Percentiles rank a stretch among this genome's conserved stretches.
Evolutionary conservation across 1,140 invertebrate species (phyloP).

Genomic region (Solenopsis fugax): DNA sequence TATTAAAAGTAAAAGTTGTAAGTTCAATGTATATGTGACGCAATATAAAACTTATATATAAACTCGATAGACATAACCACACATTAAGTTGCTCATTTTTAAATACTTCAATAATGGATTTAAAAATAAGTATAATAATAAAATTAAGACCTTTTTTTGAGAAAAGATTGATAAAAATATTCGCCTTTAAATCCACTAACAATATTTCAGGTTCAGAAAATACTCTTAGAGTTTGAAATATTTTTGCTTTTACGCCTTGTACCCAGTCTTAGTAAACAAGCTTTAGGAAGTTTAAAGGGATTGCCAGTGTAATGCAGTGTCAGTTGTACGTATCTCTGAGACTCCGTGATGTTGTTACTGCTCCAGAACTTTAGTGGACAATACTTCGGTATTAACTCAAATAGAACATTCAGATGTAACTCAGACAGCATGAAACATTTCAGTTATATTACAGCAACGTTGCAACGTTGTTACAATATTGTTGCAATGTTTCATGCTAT

Average conservation of each 20-base stretch:
- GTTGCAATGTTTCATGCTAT: no score
- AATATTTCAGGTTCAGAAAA: background rate
- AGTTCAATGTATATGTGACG: background rate
- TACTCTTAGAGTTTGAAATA: background rate
- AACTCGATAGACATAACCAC: background rate
- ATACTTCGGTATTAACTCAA: background rate
- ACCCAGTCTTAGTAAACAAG: background rate
- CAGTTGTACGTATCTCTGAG: background rate
- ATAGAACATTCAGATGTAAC: constrained; percentile 28
- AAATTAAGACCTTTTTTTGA: background rate
- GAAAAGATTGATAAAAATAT: background rate
- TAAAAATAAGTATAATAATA: background rate
- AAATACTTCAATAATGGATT: constrained; percentile 7
- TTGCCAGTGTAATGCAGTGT: background rate
- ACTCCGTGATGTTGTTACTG: constrained; percentile 26
- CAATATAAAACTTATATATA: background rate
- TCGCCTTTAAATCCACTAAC: background rate
- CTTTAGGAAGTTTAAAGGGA: constrained; percentile 39
- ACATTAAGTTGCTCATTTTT: background rate
- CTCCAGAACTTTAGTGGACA: constrained; percentile 15
- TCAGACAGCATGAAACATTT: background rate
- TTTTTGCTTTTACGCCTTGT: background rate
- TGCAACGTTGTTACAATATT: no score
- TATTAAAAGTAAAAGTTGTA: constrained; percentile 3
- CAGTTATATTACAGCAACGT: no score